These are phyloP conservation scores for Lucilia cuprina DNA, from an alignment of 1,140 invertebrate species.

Conservation along the genomic window DNA sequence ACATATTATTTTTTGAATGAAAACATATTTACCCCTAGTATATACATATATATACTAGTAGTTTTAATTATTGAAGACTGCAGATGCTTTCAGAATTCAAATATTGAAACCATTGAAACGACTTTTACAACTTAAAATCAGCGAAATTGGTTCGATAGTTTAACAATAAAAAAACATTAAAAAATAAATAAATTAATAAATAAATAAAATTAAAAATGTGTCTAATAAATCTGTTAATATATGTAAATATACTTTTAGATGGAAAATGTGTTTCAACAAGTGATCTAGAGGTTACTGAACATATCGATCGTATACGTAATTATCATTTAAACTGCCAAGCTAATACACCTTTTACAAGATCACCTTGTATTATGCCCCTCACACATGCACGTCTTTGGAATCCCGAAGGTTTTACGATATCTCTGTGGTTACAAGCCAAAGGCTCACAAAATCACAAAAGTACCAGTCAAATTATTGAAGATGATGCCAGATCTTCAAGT, in stretches of 20 bases:
- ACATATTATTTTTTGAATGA: neutral
- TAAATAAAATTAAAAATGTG: no score
- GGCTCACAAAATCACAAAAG: conserved; percentile 41
- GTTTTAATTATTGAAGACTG: no score
- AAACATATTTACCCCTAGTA: neutral
- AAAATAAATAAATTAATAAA: no score
- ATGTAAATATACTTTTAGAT: conserved; percentile 45
- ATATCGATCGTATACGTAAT: conserved; percentile 53
- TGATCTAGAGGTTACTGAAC: conserved; percentile 46
- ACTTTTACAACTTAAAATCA: no score
- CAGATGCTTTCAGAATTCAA: no score
- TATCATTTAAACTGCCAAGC: conserved; percentile 51
- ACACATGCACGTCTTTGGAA: conserved; percentile 54
- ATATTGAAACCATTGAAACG: no score
- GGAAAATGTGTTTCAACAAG: conserved; percentile 52
- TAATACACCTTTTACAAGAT: conserved; percentile 52
- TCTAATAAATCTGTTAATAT: no score
- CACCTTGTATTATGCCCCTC: conserved; percentile 56
- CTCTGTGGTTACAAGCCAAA: conserved; percentile 57
- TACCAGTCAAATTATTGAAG: conserved; percentile 50
- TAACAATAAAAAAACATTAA: no score
- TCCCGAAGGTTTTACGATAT: conserved; percentile 52
- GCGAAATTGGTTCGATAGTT: no score
- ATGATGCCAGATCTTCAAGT: conserved; percentile 51
- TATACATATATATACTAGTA: no score